Percentiles rank a stretch among this genome's conserved stretches.
phyloP scores from a whole-genome alignment of 2,113 vertebrate species.

The Panurus biarmicus region DNA sequence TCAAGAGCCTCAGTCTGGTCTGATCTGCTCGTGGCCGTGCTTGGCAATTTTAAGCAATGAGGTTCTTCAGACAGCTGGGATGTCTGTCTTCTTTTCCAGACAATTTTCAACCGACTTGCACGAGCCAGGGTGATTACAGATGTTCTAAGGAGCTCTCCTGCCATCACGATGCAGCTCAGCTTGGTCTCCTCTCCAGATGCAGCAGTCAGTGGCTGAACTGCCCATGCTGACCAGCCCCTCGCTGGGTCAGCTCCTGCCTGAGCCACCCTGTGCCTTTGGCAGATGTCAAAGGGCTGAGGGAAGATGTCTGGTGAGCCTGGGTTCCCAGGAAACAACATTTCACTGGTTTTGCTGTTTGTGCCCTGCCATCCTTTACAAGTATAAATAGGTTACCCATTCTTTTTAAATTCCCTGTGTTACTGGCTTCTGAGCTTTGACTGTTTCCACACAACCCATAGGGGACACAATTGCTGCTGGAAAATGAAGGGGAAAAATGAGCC shows the following conservation, averaged over 20 bases:
- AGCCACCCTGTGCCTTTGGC: rapidly evolving
- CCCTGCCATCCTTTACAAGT: not conserved
- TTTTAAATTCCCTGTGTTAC: not conserved
- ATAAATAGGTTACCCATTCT: not conserved
- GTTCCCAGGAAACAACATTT: not conserved
- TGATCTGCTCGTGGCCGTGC: not conserved
- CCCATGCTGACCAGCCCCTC: rapidly evolving
- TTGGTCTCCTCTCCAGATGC: rapidly evolving
- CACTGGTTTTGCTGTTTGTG: not conserved
- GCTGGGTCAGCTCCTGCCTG: not conserved
- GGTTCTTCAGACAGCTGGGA: not conserved
- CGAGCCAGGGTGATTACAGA: not conserved
- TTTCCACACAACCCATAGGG: not conserved
- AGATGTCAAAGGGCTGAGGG: rapidly evolving
- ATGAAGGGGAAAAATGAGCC: not conserved
- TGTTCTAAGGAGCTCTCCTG: not conserved
- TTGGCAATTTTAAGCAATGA: not conserved
- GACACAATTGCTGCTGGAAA: conserved; percentile 4
- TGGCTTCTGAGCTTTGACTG: not conserved
- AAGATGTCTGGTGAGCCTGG: rapidly evolving
- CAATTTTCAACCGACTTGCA: not conserved
- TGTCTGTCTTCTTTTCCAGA: not conserved
- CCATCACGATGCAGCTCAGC: rapidly evolving
- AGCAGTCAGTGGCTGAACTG: not conserved
- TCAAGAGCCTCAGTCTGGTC: not conserved